Conservation (phyloP, 2,797 vertebrate genomes). For the Gobionotothen gibberifrons region DNA sequence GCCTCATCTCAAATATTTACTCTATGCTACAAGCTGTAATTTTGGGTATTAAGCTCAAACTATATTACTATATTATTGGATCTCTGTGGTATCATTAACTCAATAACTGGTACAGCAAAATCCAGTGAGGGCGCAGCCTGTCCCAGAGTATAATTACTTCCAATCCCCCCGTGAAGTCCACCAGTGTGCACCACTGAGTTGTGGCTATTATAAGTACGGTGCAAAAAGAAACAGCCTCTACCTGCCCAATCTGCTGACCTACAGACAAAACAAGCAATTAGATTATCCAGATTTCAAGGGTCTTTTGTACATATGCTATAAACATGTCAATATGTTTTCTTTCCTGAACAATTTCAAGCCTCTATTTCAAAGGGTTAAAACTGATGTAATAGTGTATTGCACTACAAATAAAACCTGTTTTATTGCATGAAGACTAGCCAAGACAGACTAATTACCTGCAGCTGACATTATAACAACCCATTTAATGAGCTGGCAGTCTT, state of each 20-base stretch:
- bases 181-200: conserved; percentile 21
- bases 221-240: conserved; percentile 28
- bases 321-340: background rate
- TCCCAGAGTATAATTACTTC: conserved; percentile 47
- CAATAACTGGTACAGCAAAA: conserved; percentile 37
- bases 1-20: conserved; percentile 9
- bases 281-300: background rate
- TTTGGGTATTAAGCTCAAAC: conserved; percentile 21
- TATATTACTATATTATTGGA: conserved; percentile 7
- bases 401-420: conserved; percentile 9
- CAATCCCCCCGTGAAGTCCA: conserved; percentile 13
- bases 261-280: conserved; percentile 37
- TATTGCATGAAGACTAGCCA: conserved; percentile 10
- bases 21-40: conserved; percentile 1
- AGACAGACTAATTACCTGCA: conserved; percentile 35
- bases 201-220: conserved; percentile 34
- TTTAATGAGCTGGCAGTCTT: conserved; percentile 42
- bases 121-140: conserved; percentile 16
- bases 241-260: conserved; percentile 39
- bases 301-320: background rate
- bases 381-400: background rate
- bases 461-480: conserved; percentile 34
- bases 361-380: background rate
- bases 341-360: background rate
- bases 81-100: conserved; percentile 25